phyloP scores from a whole-genome alignment of 2,888 invertebrate species.

The Leptinotarsa peninsularis region DNA sequence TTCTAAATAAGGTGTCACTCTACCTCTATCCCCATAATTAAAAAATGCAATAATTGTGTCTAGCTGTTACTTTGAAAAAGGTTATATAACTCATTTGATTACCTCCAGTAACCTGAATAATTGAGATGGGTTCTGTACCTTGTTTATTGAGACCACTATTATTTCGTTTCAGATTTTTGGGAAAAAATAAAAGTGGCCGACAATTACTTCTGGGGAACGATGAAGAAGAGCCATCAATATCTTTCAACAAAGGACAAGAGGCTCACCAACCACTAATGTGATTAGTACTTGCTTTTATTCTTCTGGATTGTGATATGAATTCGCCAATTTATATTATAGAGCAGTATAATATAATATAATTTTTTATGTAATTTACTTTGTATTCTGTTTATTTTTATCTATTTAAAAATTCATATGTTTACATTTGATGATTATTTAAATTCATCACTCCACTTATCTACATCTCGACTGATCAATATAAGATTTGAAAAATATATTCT shows the following conservation, averaged over 20 bases:
- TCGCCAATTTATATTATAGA: neutral
- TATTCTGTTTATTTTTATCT: neutral
- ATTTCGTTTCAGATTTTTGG: slow-evolving; percentile 62
- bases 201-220: slow-evolving; percentile 64
- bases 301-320: neutral
- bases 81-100: too few relatives aligned
- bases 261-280: slow-evolving; percentile 34
- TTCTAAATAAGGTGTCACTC: too few relatives aligned
- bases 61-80: too few relatives aligned
- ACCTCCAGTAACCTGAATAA: too few relatives aligned
- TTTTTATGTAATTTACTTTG: slow-evolving; percentile 4
- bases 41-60: too few relatives aligned
- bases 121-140: too few relatives aligned
- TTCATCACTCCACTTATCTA: neutral
- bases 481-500: neutral
- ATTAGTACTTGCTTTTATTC: slow-evolving; percentile 4
- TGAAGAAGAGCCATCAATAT: slow-evolving; percentile 63
- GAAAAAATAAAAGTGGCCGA: slow-evolving; percentile 63
- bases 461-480: neutral
- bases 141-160: neutral
- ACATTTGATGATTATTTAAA: neutral
- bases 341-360: neutral
- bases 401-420: neutral
- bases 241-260: slow-evolving; percentile 53
- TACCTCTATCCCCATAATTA: too few relatives aligned